Evolutionary conservation across 2,797 vertebrate genomes (phyloP), one percentile per base, ranked within the genome.

Genomic region (Halcyon chelicuti): DNA sequence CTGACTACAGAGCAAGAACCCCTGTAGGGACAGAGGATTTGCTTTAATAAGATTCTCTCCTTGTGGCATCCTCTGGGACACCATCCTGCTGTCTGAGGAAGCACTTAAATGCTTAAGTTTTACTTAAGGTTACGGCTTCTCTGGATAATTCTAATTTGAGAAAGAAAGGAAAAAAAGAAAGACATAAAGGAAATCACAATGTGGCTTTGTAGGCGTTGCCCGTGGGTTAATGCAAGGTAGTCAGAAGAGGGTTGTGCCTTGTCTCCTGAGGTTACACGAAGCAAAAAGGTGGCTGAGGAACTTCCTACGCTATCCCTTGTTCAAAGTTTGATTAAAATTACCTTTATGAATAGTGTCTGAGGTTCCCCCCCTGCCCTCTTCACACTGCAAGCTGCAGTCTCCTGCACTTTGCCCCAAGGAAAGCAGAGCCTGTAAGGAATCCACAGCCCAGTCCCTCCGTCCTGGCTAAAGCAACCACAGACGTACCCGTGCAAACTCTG

Each of bases 41-140:
- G 63, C 63, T 79, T 93, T 94, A 79, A 74, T 76, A 82, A 84
- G 94, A 82, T 95, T 86, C 57, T 62, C 7, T 94, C 94, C 90
- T 91, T 71, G 54, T 68, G 57, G 68, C 87, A 81, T 75, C 57
- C 61, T 72, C 46, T 90, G 85, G 58, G 90, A 77, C 66, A 61
- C 57, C 90, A 95, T 92, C 84, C 86, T 88, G 78, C 79, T 94
- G 83, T 65, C 95, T 94, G 94, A 94, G 94, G 91, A 87, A 68
- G 95, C 90, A 93, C 83, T 78, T 94, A 86, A 86, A 55, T n/a
- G 62, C 67, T 54, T 67, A 37, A 28, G 47, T 80, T 94, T 84
- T 88, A 74, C 83, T 94, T 90, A 80, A 76, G 93, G 74, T 90
- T 84, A 90, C 42, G 67, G 78, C 83, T 87, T 88, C 68, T 90